Base-by-base conservation (phyloP, 2,113 vertebrate species). In the Lasiurus cinereus region DNA sequence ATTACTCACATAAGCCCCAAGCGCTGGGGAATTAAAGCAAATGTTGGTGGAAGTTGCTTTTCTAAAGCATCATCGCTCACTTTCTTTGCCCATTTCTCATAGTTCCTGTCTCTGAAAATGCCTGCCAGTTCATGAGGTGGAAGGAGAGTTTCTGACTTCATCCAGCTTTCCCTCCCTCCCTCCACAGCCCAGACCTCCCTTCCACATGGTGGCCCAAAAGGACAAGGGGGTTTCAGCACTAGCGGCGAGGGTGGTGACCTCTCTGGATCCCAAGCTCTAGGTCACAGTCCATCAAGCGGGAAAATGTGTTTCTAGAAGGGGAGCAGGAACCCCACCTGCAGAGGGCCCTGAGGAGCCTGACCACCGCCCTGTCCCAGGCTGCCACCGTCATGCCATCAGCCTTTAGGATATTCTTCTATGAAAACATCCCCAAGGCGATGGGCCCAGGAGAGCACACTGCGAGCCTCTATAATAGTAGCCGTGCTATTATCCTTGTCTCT, bases 1-100 rank as follows among this genome's bases (percentile, higher is more conserved):
- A 84, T 93, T 90, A 93, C 70, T 76, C 90, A 50, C 52, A 91
- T 94, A 97, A 85, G 33, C 74, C 67, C 59, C 76, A 24, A 50
- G 87, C 79, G 43, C 59, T 6, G 3, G 62, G 15, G 21, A 95
- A 78, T 70, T 56, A 21, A 43, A 83, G 82, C 46, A 64, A 56
- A 52, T 3, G 15, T 1, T 78, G 66, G 48, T 52, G 6, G 73
- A 50, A 24, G 19, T 18, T 33, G 39, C 76, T 82, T 27, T 88
- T 62, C 46, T 36, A 33, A 31, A 74, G 48, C 78, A 54, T 14
- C 24, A 10, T 10, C 22, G 31, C 67, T 74, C 39, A 33, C 18
- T 82, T 84, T 66, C 83, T 72, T 76, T 14, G 39, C 36, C 50
- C 4, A 2, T n/a, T 84, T 67, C 66, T 87, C 69, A 15, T 9